phyloP scores from a whole-genome alignment of 2,797 vertebrate species.

The Oryzias sinensis region DNA sequence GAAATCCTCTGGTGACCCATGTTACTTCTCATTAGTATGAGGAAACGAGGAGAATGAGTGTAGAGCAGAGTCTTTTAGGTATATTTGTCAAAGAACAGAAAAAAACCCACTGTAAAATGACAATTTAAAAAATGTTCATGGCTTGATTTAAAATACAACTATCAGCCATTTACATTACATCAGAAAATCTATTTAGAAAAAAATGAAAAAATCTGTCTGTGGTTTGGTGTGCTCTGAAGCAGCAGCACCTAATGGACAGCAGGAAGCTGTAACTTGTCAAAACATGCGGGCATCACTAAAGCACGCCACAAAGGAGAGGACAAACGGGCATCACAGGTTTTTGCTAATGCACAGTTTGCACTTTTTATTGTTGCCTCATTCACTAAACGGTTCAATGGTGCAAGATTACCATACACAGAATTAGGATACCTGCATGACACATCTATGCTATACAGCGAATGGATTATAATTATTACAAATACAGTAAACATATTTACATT shows the following conservation, averaged over 20 bases:
- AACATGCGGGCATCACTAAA: background rate
- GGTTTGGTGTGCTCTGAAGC: too few relatives aligned
- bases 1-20: too few relatives aligned
- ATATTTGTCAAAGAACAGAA: too few relatives aligned
- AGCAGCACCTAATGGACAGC: background rate
- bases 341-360: constrained; percentile 88
- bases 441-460: constrained; percentile 99
- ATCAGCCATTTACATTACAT: too few relatives aligned
- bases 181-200: too few relatives aligned
- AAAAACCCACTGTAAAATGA: too few relatives aligned
- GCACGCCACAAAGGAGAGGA: constrained; percentile 33
- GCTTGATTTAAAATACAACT: too few relatives aligned
- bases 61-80: too few relatives aligned
- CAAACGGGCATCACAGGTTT: constrained; percentile 32
- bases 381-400: constrained; percentile 96
- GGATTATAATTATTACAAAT: constrained; percentile 99
- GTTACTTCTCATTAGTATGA: too few relatives aligned
- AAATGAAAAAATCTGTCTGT: too few relatives aligned
- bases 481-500: constrained; percentile 99
- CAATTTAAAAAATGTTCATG: too few relatives aligned
- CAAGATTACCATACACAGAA: constrained; percentile 97
- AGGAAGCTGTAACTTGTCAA: background rate
- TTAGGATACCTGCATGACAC: constrained; percentile 98
- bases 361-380: constrained; percentile 98
- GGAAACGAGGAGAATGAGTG: too few relatives aligned